phyloP scores from a whole-genome alignment of 2,113 vertebrate species.

The Phoxinus phoxinus region DNA sequence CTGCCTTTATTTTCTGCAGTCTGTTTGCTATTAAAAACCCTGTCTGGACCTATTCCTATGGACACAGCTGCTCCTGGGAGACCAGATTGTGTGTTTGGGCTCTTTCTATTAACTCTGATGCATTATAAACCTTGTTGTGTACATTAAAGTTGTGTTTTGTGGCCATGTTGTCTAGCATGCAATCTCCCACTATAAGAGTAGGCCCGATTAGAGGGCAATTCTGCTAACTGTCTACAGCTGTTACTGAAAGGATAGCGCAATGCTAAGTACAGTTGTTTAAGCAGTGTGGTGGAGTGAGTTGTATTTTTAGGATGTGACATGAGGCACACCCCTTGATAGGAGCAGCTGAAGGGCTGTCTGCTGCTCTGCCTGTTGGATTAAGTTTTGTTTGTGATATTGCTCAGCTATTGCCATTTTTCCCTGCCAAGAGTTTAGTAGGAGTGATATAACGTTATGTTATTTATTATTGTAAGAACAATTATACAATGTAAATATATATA shows the following conservation, averaged over 20 bases:
- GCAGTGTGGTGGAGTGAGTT: conserved; percentile 52
- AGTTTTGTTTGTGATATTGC: conserved; percentile 68
- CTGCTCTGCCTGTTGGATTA: conserved; percentile 71
- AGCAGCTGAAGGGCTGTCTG: conserved; percentile 74
- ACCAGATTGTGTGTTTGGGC: conserved; percentile 50
- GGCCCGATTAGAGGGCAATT: conserved; percentile 17
- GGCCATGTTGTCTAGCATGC: background rate
- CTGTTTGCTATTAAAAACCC: conserved; percentile 67
- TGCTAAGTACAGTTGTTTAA: conserved; percentile 62
- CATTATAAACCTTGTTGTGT: conserved; percentile 6
- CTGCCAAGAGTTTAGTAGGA: background rate
- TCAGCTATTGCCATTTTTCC: conserved; percentile 40
- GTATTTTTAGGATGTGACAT: conserved; percentile 77
- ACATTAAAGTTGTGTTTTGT: conserved; percentile 28
- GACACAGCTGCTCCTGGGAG: conserved; percentile 66
- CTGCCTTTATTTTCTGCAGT: conserved; percentile 62
- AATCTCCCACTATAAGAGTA: conserved; percentile 10
- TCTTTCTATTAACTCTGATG: background rate
- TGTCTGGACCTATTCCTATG: conserved; percentile 50
- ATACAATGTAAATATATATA: too few species aligned
- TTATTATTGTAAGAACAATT: background rate
- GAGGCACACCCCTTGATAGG: conserved; percentile 68
- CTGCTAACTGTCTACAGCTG: conserved; percentile 44
- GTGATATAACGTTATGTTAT: background rate
- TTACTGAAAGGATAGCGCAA: conserved; percentile 34